These are phyloP conservation scores for Microtus ochrogaster DNA, from an alignment of 2,113 vertebrate genomes.

Conservation along the genomic window DNA sequence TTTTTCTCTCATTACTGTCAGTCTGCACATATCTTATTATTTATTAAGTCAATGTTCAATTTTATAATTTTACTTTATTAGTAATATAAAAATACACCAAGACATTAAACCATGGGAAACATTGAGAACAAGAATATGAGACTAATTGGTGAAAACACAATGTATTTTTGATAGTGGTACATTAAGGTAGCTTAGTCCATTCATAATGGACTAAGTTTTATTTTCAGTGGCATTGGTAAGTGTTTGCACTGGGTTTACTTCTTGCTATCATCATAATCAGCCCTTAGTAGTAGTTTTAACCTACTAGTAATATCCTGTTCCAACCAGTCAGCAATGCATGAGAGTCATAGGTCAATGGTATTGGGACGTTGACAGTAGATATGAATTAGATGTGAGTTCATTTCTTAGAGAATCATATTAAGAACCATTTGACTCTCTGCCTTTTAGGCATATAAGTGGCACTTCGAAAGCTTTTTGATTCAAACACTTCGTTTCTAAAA, in stretches of 20 bases:
- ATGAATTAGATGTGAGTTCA: background rate
- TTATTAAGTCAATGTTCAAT: conserved; percentile 13
- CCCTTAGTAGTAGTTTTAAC: background rate
- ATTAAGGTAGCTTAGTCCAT: background rate
- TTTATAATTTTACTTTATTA: conserved; percentile 8
- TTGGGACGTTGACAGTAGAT: background rate
- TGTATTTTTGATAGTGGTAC: conserved; percentile 8
- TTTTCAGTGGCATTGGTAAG: background rate
- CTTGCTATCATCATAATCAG: background rate
- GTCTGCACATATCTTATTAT: background rate
- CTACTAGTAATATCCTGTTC: background rate
- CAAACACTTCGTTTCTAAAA: background rate
- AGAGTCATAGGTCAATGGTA: background rate
- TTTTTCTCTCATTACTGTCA: background rate
- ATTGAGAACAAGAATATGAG: background rate
- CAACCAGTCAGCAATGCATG: background rate
- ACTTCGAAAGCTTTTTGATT: background rate
- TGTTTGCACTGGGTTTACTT: background rate
- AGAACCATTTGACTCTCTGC: background rate
- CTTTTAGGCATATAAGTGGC: background rate
- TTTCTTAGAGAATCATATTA: background rate
- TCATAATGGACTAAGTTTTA: background rate
- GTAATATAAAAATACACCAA: background rate
- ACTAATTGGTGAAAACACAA: background rate
- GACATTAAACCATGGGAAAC: background rate